Evolutionary conservation across 2,797 vertebrate species (phyloP).

Genomic region (Philypnodon macrostomus): DNA sequence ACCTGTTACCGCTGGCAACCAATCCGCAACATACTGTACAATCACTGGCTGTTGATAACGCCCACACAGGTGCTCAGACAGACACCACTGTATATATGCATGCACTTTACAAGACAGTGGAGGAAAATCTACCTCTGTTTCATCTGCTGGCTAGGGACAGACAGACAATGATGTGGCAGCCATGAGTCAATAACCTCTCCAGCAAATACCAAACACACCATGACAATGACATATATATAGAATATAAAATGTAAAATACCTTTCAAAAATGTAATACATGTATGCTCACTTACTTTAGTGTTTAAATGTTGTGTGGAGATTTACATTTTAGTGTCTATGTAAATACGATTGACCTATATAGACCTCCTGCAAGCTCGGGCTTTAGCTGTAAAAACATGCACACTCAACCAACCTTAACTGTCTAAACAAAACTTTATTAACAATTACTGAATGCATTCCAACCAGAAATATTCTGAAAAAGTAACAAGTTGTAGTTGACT

Average conservation of each 20-base stretch:
- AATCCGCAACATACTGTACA: slow-evolving; percentile 51
- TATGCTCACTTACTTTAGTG: too few relatives aligned
- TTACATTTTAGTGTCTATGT: slow-evolving; percentile 11
- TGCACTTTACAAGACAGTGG: not conserved
- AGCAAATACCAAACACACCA: too few relatives aligned
- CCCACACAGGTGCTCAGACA: slow-evolving; percentile 1
- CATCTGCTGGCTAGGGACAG: too few relatives aligned
- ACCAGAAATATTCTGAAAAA: slow-evolving; percentile 1
- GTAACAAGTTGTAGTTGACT: slow-evolving; percentile 3
- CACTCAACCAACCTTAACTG: slow-evolving; percentile 25
- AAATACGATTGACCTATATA: slow-evolving; percentile 31
- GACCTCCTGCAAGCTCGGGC: too few relatives aligned
- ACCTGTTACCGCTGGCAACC: slow-evolving; percentile 69
- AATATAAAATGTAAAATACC: too few relatives aligned
- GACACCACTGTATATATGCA: slow-evolving; percentile 2
- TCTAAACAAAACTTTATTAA: slow-evolving; percentile 28
- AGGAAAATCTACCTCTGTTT: too few relatives aligned
- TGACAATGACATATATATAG: too few relatives aligned
- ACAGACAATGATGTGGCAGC: too few relatives aligned
- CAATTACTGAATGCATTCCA: slow-evolving; percentile 13
- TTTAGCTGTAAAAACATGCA: slow-evolving; percentile 32
- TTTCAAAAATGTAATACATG: too few relatives aligned
- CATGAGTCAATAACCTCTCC: too few relatives aligned
- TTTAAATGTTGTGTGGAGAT: too few relatives aligned
- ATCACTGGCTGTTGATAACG: slow-evolving; percentile 41